Evolutionary conservation across 2,888 invertebrate genomes (phyloP), one percentile per base, ranked within the genome.

Genomic region (Platerodrilus igneus): DNA sequence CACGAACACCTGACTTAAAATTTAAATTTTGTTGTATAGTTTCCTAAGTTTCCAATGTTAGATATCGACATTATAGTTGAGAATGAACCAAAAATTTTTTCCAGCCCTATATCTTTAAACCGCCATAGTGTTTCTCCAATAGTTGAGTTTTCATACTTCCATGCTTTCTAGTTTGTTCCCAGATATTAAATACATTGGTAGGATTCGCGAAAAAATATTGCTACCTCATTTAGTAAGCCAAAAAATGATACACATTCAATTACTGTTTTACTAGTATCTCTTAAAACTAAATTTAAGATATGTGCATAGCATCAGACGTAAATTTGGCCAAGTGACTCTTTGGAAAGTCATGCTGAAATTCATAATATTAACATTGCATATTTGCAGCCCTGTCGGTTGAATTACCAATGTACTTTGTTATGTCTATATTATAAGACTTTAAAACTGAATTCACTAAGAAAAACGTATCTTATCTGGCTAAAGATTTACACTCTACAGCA

Each of bases 391-490:
- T 10, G 4, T 7, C 22, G 22, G 22, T n/a, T 22, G 22, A 22
- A n/a, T 22, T 22, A 3, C 22, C 9, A 22, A 22, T 7, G 4
- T 10, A 22, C n/a, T n/a, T n/a, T n/a, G n/a, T n/a, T n/a, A n/a
- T n/a, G n/a, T n/a, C n/a, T n/a, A n/a, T n/a, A n/a, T n/a, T n/a
- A n/a, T n/a, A n/a, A n/a, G n/a, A n/a, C n/a, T n/a, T n/a, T n/a
- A n/a, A n/a, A n/a, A n/a, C 28, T 43, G 43, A 27, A 27, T 27
- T 11, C n/a, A 27, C 27, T 27, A 13, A 27, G 13, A 4, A 27
- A 4, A 6, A 6, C n/a, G 9, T 22, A 6, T 6, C n/a, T 4
- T 22, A 9, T 6, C 22, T 3, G 10, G 22, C 4, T 22, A n/a
- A 22, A 22, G 22, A 22, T 22, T 22, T 22, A 22, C 22, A 22